These are phyloP conservation scores for Cyclophora punctaria DNA, from an alignment of 2,888 invertebrate species.

Conservation along the genomic window DNA sequence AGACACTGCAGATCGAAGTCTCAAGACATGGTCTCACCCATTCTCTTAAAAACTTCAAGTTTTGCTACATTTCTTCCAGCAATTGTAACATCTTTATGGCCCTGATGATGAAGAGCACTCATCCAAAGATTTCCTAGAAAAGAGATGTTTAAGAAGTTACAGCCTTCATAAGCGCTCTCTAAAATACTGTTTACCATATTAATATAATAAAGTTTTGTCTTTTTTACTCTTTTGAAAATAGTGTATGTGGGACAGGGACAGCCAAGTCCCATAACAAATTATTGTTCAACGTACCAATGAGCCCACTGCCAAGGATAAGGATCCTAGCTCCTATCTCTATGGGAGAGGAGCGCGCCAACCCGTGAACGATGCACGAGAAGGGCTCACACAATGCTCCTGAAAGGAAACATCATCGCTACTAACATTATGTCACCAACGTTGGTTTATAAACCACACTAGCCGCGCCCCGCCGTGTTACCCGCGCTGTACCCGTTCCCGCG, in stretches of 20 bases:
- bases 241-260: too few species aligned
- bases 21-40: constrained; percentile 47
- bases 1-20: too few species aligned
- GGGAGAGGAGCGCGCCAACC: constrained; percentile 78
- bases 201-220: too few species aligned
- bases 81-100: constrained; percentile 80
- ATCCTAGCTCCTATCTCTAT: constrained; percentile 77
- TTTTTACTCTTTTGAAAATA: too few species aligned
- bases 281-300: constrained; percentile 71
- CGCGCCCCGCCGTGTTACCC: too few species aligned
- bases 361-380: constrained; percentile 81
- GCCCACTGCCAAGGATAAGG: constrained; percentile 81
- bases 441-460: too few species aligned
- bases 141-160: too few species aligned
- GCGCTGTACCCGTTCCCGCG: too few species aligned
- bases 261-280: not conserved
- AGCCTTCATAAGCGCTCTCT: too few species aligned
- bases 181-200: too few species aligned
- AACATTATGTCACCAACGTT: too few species aligned
- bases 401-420: constrained; percentile 11
- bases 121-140: constrained; percentile 77
- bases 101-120: constrained; percentile 78
- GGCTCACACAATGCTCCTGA: constrained; percentile 80
- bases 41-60: constrained; percentile 62
- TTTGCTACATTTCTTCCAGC: constrained; percentile 77